phyloP scores from a whole-genome alignment of 2,113 vertebrate species.

The Reinhardtius hippoglossoides region DNA sequence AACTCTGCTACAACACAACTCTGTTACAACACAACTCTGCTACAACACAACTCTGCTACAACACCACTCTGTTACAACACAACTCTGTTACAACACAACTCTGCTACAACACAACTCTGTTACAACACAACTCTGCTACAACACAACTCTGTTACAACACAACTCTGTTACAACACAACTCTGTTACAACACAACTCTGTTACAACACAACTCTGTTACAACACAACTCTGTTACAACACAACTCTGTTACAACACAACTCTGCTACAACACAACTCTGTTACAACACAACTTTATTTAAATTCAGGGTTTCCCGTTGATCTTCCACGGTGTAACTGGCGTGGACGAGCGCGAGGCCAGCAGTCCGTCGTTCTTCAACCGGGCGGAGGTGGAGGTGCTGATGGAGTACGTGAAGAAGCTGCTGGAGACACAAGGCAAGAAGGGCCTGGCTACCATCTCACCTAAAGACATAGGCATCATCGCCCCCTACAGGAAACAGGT shows the following conservation, averaged over 20 bases:
- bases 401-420: slow-evolving; percentile 87
- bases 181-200: neutral
- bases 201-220: no score
- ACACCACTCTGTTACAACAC: neutral
- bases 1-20: neutral
- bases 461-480: neutral
- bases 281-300: no score
- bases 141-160: no score
- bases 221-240: neutral
- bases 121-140: no score
- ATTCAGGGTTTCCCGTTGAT: slow-evolving; percentile 91
- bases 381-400: slow-evolving; percentile 85
- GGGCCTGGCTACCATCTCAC: slow-evolving; percentile 54
- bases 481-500: slow-evolving; percentile 17
- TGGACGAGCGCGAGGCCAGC: slow-evolving; percentile 85
- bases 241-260: neutral
- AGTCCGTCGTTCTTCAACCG: slow-evolving; percentile 96
- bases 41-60: neutral
- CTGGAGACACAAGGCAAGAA: slow-evolving; percentile 80
- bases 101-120: neutral
- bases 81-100: neutral
- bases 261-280: no score
- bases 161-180: no score
- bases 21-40: no score
- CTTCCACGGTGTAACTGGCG: slow-evolving; percentile 89